Percentiles rank a stretch among this genome's conserved stretches.
These are phyloP conservation scores for Autographa gamma DNA, from an alignment of 2,888 invertebrate species.

Conservation along the genomic window DNA sequence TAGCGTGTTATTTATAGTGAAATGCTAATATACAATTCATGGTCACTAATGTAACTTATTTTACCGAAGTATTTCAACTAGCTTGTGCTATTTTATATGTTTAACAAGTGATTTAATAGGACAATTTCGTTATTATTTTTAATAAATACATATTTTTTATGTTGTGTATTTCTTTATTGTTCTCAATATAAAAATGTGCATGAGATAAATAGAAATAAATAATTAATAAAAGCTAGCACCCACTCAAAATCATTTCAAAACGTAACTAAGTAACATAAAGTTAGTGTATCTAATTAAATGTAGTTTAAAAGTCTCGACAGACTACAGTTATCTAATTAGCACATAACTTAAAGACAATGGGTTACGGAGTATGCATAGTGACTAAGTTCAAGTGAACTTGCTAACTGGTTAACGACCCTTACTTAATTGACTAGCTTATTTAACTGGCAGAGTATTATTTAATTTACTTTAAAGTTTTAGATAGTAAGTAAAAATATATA, in stretches of 20 bases:
- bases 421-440: background rate
- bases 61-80: no score
- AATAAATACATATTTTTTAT: no score
- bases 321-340: constrained; percentile 47
- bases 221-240: no score
- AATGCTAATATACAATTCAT: background rate
- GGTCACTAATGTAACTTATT: background rate
- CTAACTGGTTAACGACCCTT: constrained; percentile 2
- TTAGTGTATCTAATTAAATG: constrained; percentile 21
- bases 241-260: no score
- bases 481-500: no score
- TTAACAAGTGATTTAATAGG: no score
- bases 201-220: no score
- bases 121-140: no score
- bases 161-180: no score
- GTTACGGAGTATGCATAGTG: constrained; percentile 15
- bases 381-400: background rate
- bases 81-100: no score
- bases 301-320: background rate
- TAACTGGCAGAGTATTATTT: background rate
- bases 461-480: background rate
- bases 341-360: constrained; percentile 32
- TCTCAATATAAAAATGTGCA: no score
- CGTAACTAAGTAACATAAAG: constrained; percentile 2
- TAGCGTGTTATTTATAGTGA: background rate